phyloP scores from a whole-genome alignment of 2,113 vertebrate species.

The Axis porcinus region DNA sequence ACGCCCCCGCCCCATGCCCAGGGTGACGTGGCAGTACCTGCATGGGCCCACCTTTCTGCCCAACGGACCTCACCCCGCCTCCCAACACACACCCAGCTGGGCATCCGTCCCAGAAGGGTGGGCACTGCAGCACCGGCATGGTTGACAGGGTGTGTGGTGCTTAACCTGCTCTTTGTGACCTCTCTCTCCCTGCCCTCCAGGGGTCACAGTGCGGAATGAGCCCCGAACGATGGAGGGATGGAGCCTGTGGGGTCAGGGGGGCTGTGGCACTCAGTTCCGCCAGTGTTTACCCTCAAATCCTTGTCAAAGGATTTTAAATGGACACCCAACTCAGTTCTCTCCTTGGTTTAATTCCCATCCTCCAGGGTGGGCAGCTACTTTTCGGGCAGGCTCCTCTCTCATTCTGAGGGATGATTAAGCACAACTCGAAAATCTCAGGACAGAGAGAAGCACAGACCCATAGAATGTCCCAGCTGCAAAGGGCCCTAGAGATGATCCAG shows the following conservation, averaged over 20 bases:
- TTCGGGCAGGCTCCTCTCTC: background rate
- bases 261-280: background rate
- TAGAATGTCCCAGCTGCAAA: background rate
- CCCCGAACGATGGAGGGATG: background rate
- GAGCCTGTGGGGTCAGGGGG: background rate
- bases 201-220: background rate
- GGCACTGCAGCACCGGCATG: background rate
- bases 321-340: background rate
- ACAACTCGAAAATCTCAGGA: background rate
- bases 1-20: accelerated
- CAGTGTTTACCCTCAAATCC: background rate
- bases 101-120: background rate
- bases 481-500: background rate
- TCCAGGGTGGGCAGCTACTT: background rate
- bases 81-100: too few species aligned
- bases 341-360: background rate
- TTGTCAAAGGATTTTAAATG: background rate
- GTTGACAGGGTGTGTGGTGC: background rate
- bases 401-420: background rate
- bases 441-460: background rate
- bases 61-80: background rate
- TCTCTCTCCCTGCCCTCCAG: background rate
- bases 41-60: background rate
- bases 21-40: accelerated
- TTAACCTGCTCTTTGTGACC: background rate